Evolutionary conservation across 1,140 invertebrate genomes (phyloP).

Genomic region (Saxidomus purpurata): DNA sequence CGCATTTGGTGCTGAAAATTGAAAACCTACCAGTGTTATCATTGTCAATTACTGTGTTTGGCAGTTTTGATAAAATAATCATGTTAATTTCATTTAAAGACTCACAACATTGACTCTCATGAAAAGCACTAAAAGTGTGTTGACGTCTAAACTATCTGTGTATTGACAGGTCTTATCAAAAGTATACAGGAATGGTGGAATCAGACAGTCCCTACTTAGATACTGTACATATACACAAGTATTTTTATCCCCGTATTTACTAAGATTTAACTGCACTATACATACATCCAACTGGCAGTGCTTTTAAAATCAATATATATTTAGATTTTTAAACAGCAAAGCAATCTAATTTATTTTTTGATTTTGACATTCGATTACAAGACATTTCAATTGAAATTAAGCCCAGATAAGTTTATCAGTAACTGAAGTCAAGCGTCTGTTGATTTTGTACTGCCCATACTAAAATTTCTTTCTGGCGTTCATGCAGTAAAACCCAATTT

Average conservation of each 20-base stretch:
- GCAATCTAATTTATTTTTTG: constrained; percentile 25
- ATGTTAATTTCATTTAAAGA: constrained; percentile 10
- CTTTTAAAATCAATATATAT: neutral
- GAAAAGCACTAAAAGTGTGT: neutral
- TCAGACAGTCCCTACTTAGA: neutral
- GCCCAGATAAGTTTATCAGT: neutral
- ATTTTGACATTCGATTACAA: constrained; percentile 2
- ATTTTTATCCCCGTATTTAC: neutral
- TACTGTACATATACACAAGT: neutral
- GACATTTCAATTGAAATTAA: constrained; percentile 14
- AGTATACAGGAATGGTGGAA: neutral
- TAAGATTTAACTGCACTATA: neutral
- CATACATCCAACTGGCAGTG: neutral
- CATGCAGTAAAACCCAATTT: too few relatives aligned
- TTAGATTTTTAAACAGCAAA: constrained; percentile 7
- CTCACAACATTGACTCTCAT: neutral
- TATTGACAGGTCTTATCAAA: constrained; percentile 15
- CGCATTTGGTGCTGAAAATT: too few relatives aligned
- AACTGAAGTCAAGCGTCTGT: neutral
- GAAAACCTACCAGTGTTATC: too few relatives aligned
- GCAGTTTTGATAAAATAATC: constrained; percentile 20
- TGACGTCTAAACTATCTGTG: neutral
- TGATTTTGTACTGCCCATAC: neutral
- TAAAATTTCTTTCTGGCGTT: too few relatives aligned
- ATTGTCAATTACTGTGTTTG: neutral